Conservation (phyloP, 2,797 vertebrate species). For the Urophycis tenuis region DNA sequence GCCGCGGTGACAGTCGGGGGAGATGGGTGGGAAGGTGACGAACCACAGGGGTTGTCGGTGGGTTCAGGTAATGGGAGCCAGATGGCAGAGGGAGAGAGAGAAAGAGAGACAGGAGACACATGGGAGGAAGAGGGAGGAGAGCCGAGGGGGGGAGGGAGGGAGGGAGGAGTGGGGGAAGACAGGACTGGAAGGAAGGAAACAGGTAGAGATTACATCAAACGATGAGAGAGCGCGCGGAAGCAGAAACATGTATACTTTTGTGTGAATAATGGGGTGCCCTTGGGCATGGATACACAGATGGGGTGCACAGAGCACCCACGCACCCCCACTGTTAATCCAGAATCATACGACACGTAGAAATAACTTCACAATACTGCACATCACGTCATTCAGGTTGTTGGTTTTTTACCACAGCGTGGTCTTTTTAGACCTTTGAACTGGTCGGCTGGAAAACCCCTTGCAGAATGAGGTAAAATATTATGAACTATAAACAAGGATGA, state of each 20-base stretch:
- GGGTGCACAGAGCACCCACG: neutral
- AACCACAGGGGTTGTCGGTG: slow-evolving; percentile 11
- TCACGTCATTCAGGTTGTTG: neutral
- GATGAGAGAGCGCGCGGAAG: neutral
- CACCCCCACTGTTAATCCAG: neutral
- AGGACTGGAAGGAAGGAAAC: neutral
- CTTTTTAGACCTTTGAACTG: neutral
- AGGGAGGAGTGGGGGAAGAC: neutral
- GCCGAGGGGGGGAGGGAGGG: neutral
- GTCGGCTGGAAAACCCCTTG: neutral
- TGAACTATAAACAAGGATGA: neutral
- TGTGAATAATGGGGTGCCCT: neutral
- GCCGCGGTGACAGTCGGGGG: neutral
- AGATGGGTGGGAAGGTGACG: neutral
- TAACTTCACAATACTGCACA: neutral
- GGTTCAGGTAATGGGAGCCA: slow-evolving; percentile 9
- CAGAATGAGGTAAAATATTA: neutral
- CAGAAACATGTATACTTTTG: neutral
- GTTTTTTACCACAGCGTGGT: neutral
- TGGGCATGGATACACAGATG: neutral
- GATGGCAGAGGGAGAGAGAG: neutral
- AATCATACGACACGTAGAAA: neutral
- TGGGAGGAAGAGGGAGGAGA: neutral
- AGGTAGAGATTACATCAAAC: neutral
- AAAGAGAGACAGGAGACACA: neutral